Base-by-base conservation (phyloP, 2,888 invertebrate genomes). In the Melangyna quadrimaculata region DNA sequence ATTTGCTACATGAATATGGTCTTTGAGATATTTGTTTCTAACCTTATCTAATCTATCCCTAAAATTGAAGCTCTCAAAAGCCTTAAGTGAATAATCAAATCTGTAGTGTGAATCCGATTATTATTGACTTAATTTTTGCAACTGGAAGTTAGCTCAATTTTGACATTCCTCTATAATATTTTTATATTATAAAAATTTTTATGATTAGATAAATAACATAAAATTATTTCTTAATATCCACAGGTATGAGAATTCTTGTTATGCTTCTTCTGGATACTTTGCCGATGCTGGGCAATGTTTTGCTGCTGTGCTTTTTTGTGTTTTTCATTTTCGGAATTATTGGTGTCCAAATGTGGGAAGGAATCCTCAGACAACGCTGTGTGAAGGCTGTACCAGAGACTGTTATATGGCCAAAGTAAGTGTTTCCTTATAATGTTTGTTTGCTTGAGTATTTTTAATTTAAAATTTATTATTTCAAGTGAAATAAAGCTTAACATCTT, bases 301-400 rank as follows among this genome's bases (percentile, higher is more conserved):
- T 99, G 88, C 94, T 99, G 88, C 94, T 99, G 87, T 99, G 99
- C 93, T 99, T 99, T 94, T 99, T 99, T 94, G 99, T 99, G 82
- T 99, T 99, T 95, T 99, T 99, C 94, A 99, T 99, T 92, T 99
- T 99, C 91, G 99, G 99, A 88, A 99, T 99, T 91, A 97, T 99
- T 89, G 99, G 99, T 22, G 99, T 99, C 48, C 99, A 99, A 92
- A 94, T 99, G 69, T 99, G 99, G 99, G 97, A 99, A 92, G 99
- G 99, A 61, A 97, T 99, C 87, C 94, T 99, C 72, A 94, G 99
- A 88, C 98, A 99, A 92, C 95, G 99, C 78, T 99, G 99, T 92
- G 97, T 96, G 91, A 48, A 35, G 5, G 22, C 22, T 51, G 12
- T 67, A 35, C 67, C 67, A n/a, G 67, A 51, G 78, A 94, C 95